Evolutionary conservation across 2,113 vertebrate genomes (phyloP).

Genomic region (Drymodes brunneopygia): DNA sequence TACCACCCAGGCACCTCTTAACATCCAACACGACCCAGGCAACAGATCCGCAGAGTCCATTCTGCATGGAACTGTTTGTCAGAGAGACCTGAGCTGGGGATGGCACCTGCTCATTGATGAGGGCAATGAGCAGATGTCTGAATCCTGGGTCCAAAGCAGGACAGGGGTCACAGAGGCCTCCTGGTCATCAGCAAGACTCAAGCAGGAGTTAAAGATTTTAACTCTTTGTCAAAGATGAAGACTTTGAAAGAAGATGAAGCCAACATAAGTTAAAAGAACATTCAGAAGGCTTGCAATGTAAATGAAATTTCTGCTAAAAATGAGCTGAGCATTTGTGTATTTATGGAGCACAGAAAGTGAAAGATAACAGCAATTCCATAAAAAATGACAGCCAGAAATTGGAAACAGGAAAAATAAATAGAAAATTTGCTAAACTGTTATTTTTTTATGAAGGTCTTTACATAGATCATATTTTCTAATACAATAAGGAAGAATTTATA

Average conservation of each 20-base stretch:
- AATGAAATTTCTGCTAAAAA: background rate
- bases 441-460: conserved; percentile 16
- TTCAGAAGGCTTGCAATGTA: background rate
- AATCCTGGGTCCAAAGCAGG: background rate
- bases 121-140: background rate
- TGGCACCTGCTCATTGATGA: fast-evolving
- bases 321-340: background rate
- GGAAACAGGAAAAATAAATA: background rate
- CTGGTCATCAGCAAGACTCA: background rate
- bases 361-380: background rate
- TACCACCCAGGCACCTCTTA: background rate
- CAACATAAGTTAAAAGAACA: background rate
- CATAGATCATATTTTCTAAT: background rate
- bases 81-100: background rate
- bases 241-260: background rate
- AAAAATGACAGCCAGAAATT: background rate
- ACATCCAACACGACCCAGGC: background rate
- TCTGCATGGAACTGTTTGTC: background rate
- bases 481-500: background rate
- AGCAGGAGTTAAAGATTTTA: background rate
- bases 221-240: background rate
- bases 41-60: background rate
- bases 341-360: background rate
- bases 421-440: background rate
- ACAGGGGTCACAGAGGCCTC: background rate